Percentiles rank a stretch among this genome's conserved stretches.
phyloP scores from a whole-genome alignment of 2,113 vertebrate species.

The Amazona vittata region DNA sequence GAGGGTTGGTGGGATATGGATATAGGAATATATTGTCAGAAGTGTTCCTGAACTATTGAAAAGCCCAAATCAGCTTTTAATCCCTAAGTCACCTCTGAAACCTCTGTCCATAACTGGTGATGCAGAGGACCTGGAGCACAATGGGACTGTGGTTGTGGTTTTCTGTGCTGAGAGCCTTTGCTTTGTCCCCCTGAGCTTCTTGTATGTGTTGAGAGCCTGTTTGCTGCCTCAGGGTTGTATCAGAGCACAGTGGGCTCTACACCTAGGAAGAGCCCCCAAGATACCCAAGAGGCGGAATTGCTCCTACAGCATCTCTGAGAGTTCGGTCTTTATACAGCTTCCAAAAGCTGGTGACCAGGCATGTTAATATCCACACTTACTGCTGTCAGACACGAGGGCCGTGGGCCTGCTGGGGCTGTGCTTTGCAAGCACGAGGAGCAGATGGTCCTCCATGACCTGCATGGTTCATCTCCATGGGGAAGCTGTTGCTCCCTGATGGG shows the following conservation, averaged over 20 bases:
- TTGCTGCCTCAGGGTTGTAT: not conserved
- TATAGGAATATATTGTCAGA: not conserved
- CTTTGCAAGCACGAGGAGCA: not conserved
- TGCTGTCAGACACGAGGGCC: not conserved
- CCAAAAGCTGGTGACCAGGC: not conserved
- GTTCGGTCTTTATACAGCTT: not conserved
- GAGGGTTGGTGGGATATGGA: not conserved
- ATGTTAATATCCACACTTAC: too few species aligned
- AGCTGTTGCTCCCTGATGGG: not conserved
- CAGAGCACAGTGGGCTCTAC: not conserved
- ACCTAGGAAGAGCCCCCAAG: not conserved
- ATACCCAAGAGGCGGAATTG: not conserved
- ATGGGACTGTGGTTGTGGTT: not conserved
- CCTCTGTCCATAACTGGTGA: not conserved
- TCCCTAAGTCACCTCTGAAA: not conserved
- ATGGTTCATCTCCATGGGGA: not conserved
- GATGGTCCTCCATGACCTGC: not conserved
- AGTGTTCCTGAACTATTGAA: not conserved
- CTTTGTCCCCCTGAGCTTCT: not conserved
- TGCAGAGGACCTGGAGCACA: not conserved
- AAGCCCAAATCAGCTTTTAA: not conserved
- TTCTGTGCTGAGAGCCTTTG: not conserved
- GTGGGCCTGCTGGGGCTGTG: not conserved
- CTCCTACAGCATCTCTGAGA: not conserved
- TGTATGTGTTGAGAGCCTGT: rapidly evolving